Percentiles rank a stretch among this genome's conserved stretches.
These are phyloP conservation scores for Pristionchus maxplancki DNA, from an alignment of 2,888 invertebrate genomes.

Conservation along the genomic window DNA sequence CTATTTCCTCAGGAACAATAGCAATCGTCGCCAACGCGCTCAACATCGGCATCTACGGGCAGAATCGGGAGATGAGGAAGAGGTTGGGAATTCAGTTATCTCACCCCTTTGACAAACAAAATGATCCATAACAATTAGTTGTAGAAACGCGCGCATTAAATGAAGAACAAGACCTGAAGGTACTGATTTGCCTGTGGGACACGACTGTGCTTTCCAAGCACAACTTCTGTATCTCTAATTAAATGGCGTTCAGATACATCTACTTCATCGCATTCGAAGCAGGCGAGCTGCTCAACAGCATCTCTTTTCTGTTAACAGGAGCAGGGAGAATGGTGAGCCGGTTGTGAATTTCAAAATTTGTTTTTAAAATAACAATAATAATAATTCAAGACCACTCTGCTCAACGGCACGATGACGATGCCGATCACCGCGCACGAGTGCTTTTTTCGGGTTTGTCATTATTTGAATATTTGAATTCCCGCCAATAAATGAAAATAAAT, in stretches of 20 bases:
- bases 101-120: background rate
- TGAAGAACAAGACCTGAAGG: too few relatives aligned
- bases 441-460: conserved; percentile 52
- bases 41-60: conserved; percentile 57
- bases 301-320: conserved; percentile 53
- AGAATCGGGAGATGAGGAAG: conserved; percentile 26
- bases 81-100: background rate
- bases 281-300: conserved; percentile 68
- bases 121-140: too few relatives aligned
- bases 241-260: conserved; percentile 58
- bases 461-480: background rate
- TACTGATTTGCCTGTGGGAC: too few relatives aligned
- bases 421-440: conserved; percentile 63
- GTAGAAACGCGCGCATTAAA: too few relatives aligned
- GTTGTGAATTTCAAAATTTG: too few relatives aligned
- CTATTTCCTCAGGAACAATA: conserved; percentile 56
- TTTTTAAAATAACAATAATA: too few relatives aligned
- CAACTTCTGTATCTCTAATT: too few relatives aligned
- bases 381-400: conserved; percentile 52
- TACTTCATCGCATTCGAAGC: conserved; percentile 64
- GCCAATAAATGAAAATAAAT: background rate
- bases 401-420: conserved; percentile 55
- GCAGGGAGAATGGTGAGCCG: conserved; percentile 28
- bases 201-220: too few relatives aligned
- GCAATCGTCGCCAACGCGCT: conserved; percentile 58